These are phyloP conservation scores for Tragelaphus strepsiceros DNA, from an alignment of 2,113 vertebrate genomes.

Conservation along the genomic window DNA sequence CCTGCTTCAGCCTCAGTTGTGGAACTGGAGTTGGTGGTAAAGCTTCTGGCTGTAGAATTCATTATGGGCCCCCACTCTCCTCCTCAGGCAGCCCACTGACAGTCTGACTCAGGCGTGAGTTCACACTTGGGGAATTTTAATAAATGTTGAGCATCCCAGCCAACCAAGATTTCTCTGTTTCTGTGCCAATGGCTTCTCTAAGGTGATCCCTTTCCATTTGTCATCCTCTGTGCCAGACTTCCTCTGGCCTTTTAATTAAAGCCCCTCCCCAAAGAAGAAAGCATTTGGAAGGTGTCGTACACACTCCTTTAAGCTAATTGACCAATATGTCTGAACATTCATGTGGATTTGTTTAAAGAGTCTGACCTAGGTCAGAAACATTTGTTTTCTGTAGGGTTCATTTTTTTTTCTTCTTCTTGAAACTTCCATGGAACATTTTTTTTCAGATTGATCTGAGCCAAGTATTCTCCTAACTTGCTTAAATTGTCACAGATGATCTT, in stretches of 20 bases:
- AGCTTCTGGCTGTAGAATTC: slow-evolving; percentile 4
- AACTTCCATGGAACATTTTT: neutral
- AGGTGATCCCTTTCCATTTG: slow-evolving; percentile 53
- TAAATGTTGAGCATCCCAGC: slow-evolving; percentile 11
- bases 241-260: slow-evolving; percentile 51
- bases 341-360: slow-evolving; percentile 30
- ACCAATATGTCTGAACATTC: neutral
- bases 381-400: slow-evolving; percentile 13
- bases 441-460: neutral
- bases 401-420: neutral
- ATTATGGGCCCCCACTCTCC: neutral
- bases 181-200: slow-evolving; percentile 39
- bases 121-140: slow-evolving; percentile 61
- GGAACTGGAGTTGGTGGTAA: neutral
- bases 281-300: neutral
- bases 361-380: slow-evolving; percentile 18
- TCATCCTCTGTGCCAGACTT: neutral
- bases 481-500: slow-evolving; percentile 14
- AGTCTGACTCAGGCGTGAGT: slow-evolving; percentile 28
- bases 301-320: neutral
- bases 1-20: neutral
- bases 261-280: neutral
- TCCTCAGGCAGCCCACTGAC: neutral
- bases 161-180: slow-evolving; percentile 38
- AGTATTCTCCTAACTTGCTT: neutral